Conservation (phyloP, 1,140 invertebrate genomes). For the Camponotus pennsylvanicus region DNA sequence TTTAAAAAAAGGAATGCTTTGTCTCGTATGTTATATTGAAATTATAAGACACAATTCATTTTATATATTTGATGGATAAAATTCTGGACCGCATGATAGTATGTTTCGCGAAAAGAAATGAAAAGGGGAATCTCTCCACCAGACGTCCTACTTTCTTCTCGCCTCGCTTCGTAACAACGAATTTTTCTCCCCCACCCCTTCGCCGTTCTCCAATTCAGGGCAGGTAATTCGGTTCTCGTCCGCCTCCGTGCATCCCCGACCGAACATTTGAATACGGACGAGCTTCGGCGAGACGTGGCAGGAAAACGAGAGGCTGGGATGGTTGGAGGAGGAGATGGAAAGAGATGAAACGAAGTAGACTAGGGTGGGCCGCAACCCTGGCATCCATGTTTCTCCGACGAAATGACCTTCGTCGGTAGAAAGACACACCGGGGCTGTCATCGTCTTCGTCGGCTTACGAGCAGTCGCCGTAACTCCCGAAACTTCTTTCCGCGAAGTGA, state of each 20-base stretch:
- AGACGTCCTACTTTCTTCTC: conserved; percentile 47
- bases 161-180: conserved; percentile 43
- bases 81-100: conserved; percentile 18
- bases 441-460: conserved; percentile 66
- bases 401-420: conserved; percentile 63
- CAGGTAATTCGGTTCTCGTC: conserved; percentile 60
- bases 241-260: conserved; percentile 26
- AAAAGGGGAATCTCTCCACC: conserved; percentile 10
- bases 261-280: conserved; percentile 63
- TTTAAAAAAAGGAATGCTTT: background rate
- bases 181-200: background rate
- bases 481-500: conserved; percentile 53
- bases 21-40: background rate
- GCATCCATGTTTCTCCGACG: conserved; percentile 26
- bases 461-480: conserved; percentile 66
- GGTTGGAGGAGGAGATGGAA: background rate
- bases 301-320: conserved; percentile 34
- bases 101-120: conserved; percentile 29
- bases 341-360: conserved; percentile 44
- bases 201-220: conserved; percentile 54
- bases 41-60: background rate
- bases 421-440: conserved; percentile 51
- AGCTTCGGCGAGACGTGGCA: conserved; percentile 44
- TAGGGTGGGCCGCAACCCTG: conserved; percentile 30
- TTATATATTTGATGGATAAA: background rate